Evolutionary conservation across 2,113 vertebrate species (phyloP), one percentile per base, ranked within the genome.

Genomic region (Forbesichthys papilliferus): DNA sequence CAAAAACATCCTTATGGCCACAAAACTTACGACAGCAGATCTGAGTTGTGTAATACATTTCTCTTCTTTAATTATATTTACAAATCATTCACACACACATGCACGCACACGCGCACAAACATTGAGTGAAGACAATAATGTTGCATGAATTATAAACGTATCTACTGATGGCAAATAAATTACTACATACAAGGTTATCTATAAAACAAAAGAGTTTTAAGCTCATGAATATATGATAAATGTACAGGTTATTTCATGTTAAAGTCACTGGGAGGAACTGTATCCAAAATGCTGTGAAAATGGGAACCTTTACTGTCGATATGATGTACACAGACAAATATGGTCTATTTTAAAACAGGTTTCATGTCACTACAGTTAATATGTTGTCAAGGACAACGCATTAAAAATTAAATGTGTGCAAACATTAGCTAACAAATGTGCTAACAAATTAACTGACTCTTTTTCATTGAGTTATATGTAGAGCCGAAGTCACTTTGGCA

Each of bases 1-100:
- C 36, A 42, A 27, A 61, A 46, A 77, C n/a, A 56, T 56, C 54
- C 49, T 36, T 56, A 58, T 49, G 65, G 12, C 59, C 48, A 69
- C 46, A 64, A 63, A 74, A 47, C 48, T 57, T 49, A 10, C 53
- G 65, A 62, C 59, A 72, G 53, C 8, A 5, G 11, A 51, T 64
- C 47, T 27, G 27, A 27, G 65, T 34, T 52, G n/a, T 5, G 58
- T 68, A 63, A 67, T 0, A 42, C 20, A 63, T 58, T 63, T 67
- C 4, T 51, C 55, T 54, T 54, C n/a, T 54, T 3, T 1, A n/a
- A 54, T 54, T 14, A 13, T 14, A 1, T 54, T 54, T 54, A 54
- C n/a, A 14, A 12, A 4, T 11, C 9, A 52, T 52, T 4, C 11
- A 12, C 49, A 14, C 11, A 52, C 13, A 14, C 49, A 52, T 52